These are phyloP conservation scores for Phalacrocorax carbo DNA, from an alignment of 2,113 vertebrate species.

Conservation along the genomic window DNA sequence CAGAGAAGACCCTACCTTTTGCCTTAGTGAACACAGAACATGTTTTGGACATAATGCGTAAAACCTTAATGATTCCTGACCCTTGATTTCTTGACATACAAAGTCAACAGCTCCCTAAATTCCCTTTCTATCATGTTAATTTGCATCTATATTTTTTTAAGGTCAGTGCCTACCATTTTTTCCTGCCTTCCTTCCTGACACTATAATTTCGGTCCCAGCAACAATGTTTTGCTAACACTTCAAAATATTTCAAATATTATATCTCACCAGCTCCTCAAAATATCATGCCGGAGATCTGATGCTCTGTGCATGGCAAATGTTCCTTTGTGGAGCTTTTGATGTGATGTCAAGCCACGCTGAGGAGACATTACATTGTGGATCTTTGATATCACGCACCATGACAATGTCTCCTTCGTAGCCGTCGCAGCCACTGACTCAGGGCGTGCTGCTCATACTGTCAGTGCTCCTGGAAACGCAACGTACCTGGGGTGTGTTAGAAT, in stretches of 20 bases:
- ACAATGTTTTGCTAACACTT: not conserved
- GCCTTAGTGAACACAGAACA: not conserved
- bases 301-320: not conserved
- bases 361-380: not conserved
- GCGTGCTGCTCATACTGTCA: not conserved
- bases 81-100: not conserved
- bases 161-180: not conserved
- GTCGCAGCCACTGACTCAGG: conserved; percentile 44
- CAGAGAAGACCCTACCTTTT: not conserved
- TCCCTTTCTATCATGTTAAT: not conserved
- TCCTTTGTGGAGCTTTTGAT: conserved; percentile 43
- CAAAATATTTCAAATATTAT: not conserved
- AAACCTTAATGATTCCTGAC: not conserved
- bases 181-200: not conserved
- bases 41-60: not conserved
- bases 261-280: not conserved
- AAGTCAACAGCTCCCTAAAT: not conserved
- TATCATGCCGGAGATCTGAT: not conserved
- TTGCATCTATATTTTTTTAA: not conserved
- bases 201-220: not conserved
- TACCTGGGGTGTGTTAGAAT: conserved; percentile 39
- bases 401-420: conserved; percentile 43
- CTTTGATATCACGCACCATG: conserved; percentile 10
- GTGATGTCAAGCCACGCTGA: not conserved
- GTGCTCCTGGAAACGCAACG: not conserved